Percentiles rank a stretch among this genome's conserved stretches.
phyloP scores from a whole-genome alignment of 1,140 invertebrate species.

The Drosophila melanogaster region DNA sequence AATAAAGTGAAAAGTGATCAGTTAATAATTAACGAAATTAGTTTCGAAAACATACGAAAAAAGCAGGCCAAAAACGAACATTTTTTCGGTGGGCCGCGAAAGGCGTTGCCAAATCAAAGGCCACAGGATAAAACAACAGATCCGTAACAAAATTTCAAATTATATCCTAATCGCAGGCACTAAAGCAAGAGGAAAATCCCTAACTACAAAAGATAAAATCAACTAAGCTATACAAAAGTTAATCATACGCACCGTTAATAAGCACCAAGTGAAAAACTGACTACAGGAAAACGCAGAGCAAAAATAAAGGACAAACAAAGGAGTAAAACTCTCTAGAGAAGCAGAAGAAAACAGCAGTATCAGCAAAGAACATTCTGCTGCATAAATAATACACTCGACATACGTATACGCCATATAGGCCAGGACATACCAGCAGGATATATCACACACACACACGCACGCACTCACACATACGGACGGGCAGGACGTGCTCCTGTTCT shows the following conservation, averaged over 20 bases:
- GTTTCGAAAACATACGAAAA: conserved; percentile 10
- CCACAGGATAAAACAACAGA: conserved; percentile 35
- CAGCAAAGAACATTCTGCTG: conserved; percentile 55
- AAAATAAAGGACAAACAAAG: conserved; percentile 42
- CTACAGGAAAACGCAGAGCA: conserved; percentile 10
- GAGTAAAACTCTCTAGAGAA: conserved; percentile 37
- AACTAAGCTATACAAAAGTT: conserved; percentile 40
- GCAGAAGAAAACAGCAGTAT: conserved; percentile 21
- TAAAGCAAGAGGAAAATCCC: conserved; percentile 27
- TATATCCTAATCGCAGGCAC: conserved; percentile 14
- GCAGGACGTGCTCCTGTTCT: conserved; percentile 62
- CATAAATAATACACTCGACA: conserved; percentile 74
- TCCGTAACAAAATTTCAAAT: conserved; percentile 15
- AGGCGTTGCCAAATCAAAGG: conserved; percentile 68
- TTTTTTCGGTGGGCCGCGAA: conserved; percentile 47
- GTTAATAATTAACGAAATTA: conserved; percentile 8
- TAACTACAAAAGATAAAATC: conserved; percentile 15
- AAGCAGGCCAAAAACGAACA: conserved; percentile 9
- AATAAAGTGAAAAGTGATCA: conserved; percentile 24
- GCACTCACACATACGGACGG: conserved; percentile 13
- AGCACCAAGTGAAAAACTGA: conserved; percentile 32
- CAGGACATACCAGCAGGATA: conserved; percentile 57
- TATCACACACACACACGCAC: conserved; percentile 12
- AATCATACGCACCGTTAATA: conserved; percentile 67
- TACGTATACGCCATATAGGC: conserved; percentile 59